These are phyloP conservation scores for Pelvicachromis taeniatus DNA, from an alignment of 2,113 vertebrate species.

Conservation along the genomic window DNA sequence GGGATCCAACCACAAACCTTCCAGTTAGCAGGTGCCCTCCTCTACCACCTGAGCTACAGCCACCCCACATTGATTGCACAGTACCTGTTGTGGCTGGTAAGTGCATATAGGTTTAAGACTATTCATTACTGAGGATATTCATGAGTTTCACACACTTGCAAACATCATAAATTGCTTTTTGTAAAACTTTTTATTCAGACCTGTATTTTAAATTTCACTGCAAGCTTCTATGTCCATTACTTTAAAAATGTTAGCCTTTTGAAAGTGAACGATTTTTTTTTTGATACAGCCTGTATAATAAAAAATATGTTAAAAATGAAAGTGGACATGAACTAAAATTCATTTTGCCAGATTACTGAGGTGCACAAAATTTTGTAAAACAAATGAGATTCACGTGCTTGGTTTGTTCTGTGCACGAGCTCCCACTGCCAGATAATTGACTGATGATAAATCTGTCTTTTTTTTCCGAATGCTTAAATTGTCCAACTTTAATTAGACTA, in stretches of 20 bases:
- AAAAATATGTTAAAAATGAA: background rate
- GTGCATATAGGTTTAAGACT: background rate
- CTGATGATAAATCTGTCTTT: constrained; percentile 14
- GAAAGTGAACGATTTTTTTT: background rate
- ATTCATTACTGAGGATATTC: background rate
- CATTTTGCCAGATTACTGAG: background rate
- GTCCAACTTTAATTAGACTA: constrained; percentile 37
- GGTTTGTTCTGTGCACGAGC: background rate
- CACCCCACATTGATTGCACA: background rate
- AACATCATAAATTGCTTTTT: background rate
- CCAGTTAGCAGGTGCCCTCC: no score
- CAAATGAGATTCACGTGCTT: background rate
- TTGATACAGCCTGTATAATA: background rate
- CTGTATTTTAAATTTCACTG: background rate
- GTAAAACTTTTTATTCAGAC: background rate
- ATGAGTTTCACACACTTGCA: background rate
- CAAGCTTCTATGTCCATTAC: background rate
- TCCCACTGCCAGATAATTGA: background rate
- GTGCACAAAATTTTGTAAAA: background rate
- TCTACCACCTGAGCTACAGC: background rate
- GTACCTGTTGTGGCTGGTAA: background rate
- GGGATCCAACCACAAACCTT: no score
- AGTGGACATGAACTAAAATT: background rate
- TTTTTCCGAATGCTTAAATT: constrained; percentile 2
- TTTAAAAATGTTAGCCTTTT: background rate